Percentiles rank a stretch among this genome's conserved stretches.
These are phyloP conservation scores for Malurus splendens DNA, from an alignment of 2,797 vertebrate genomes.

Conservation along the genomic window DNA sequence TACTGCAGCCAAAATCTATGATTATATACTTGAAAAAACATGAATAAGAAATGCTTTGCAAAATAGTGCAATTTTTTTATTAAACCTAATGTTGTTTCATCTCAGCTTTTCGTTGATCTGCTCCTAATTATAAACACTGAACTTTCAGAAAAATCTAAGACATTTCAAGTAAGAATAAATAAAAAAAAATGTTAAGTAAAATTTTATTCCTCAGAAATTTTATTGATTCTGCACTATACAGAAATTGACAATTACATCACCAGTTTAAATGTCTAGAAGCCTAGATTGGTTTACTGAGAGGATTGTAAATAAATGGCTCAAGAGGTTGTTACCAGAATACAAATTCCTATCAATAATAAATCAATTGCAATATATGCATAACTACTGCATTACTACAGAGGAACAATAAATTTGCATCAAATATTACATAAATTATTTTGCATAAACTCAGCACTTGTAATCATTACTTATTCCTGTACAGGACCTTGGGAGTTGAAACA, in stretches of 20 bases:
- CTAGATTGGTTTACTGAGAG: neutral
- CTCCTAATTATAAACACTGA: neutral
- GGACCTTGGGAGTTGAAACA: neutral
- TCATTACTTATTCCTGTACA: neutral
- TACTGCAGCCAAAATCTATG: neutral
- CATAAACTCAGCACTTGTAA: neutral
- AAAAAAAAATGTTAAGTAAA: neutral
- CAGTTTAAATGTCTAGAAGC: neutral
- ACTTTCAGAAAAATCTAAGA: neutral
- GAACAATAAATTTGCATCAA: neutral
- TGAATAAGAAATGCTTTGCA: neutral
- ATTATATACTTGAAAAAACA: neutral
- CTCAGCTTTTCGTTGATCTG: neutral
- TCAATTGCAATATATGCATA: fast-evolving
- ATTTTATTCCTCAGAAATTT: neutral
- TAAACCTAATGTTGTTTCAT: neutral
- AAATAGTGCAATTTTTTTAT: neutral
- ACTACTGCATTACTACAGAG: neutral
- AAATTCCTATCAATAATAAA: neutral
- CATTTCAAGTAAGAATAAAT: neutral
- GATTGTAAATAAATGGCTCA: neutral
- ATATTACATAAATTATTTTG: neutral
- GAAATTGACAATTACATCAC: neutral
- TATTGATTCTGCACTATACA: neutral
- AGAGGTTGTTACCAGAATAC: neutral